Percentiles rank a stretch among this genome's conserved stretches.
Evolutionary conservation across 2,888 invertebrate genomes (phyloP).

Genomic region (Chydorus sphaericus): DNA sequence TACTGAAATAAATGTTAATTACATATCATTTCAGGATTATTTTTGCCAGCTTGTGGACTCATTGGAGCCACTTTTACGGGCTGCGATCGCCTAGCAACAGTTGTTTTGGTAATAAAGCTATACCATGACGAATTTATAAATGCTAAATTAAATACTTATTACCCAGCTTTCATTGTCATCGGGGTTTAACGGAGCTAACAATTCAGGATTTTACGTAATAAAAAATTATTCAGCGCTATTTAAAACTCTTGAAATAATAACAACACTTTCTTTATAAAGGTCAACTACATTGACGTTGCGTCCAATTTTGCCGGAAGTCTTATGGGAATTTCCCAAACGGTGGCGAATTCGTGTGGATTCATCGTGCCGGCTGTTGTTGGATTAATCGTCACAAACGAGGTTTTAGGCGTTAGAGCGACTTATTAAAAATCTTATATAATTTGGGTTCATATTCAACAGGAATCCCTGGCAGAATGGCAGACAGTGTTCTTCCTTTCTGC

Average conservation of each 20-base stretch:
- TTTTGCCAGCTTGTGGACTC: slow-evolving; percentile 51
- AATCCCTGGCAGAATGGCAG: slow-evolving; percentile 56
- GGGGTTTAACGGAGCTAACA: slow-evolving; percentile 50
- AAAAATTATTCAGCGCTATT: no score
- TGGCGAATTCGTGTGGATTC: slow-evolving; percentile 62
- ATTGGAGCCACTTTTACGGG: slow-evolving; percentile 72
- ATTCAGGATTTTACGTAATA: slow-evolving; percentile 17
- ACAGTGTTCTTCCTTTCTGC: slow-evolving; percentile 67
- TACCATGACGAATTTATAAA: no score
- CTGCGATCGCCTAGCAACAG: slow-evolving; percentile 60
- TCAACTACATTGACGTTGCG: slow-evolving; percentile 69
- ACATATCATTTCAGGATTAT: slow-evolving; percentile 18
- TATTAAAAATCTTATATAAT: no score
- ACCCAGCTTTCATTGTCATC: slow-evolving; percentile 24
- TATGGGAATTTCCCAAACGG: slow-evolving; percentile 71
- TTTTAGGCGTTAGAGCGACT: no score
- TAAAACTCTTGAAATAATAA: no score
- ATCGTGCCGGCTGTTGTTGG: slow-evolving; percentile 60
- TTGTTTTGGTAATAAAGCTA: slow-evolving; percentile 50
- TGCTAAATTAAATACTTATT: background rate
- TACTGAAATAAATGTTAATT: background rate
- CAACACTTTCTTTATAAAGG: no score
- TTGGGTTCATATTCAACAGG: no score
- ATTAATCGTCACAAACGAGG: slow-evolving; percentile 39
- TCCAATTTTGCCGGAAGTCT: slow-evolving; percentile 68